Evolutionary conservation across 1,140 invertebrate genomes (phyloP), one percentile per base, ranked within the genome.

Genomic region (Lethrus apterus): DNA sequence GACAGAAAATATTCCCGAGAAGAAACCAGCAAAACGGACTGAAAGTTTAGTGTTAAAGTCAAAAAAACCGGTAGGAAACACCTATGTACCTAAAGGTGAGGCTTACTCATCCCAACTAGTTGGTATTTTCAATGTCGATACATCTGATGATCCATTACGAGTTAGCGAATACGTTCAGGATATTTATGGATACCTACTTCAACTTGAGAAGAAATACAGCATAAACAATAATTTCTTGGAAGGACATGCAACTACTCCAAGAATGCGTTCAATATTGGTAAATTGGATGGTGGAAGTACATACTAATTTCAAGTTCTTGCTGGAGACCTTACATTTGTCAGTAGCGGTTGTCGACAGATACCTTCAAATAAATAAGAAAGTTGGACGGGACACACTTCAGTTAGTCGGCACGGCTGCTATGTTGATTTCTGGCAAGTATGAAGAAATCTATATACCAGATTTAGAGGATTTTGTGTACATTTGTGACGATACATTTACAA

Each of bases 221-320:
- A 74, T 89, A 40, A 62, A 68, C 32, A 58, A 67, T 29, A 72
- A 80, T 53, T 83, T 80, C 65, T 69, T 91, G 30, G 70, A 74
- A 23, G 77, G 72, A 21, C 79, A 86, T 55, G 57, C 68, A 46
- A 75, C 93, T 1, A 85, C 82, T 11, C 74, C 82, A 0, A 84
- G 82, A 59, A 97, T 97, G 92, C 78, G 95, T 47, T 71, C 80
- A 4, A 84, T 93, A 24, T 70, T 94, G 1, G 74, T 98, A 49
- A 91, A 98, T 66, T 98, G 94, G 94, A 69, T 98, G 17, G 83
- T 94, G 14, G 90, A 95, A 62, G 90, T 97, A 9, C 92, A 96
- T 60, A 69, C 76, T 47, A 84, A 90, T 63, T 98, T 97, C 63
- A 80, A 81, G 50, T 70, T 97, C 9, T 69, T 86, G n/a, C 79